Conservation (phyloP, 2,113 vertebrate species). For the Gymnogyps californianus region DNA sequence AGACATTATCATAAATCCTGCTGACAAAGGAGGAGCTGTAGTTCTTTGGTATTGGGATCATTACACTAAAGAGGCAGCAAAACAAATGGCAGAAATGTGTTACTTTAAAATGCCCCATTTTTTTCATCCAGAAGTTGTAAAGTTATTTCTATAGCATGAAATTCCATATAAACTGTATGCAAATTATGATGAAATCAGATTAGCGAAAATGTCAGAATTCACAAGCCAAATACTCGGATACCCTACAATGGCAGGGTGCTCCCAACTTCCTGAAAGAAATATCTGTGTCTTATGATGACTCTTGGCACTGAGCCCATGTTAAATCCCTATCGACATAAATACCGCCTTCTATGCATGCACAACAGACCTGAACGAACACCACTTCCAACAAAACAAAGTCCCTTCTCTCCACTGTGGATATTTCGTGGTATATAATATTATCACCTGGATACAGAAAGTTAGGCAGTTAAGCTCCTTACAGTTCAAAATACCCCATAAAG, state of each 20-base stretch:
- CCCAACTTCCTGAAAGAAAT: background rate
- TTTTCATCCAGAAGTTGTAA: background rate
- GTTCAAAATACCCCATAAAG: conserved; percentile 38
- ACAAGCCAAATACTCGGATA: background rate
- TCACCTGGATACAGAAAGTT: conserved; percentile 2
- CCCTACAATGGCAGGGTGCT: background rate
- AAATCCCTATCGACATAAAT: background rate
- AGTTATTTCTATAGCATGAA: conserved; percentile 3
- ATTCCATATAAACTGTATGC: background rate
- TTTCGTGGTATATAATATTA: background rate
- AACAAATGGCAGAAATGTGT: conserved; percentile 35
- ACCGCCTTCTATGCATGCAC: background rate
- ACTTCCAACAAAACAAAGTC: conserved; percentile 7
- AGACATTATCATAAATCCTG: conserved; percentile 70
- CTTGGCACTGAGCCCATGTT: background rate
- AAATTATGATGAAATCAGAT: background rate
- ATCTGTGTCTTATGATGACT: background rate
- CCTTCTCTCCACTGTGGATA: background rate
- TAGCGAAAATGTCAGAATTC: conserved; percentile 17
- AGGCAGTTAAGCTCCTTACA: conserved; percentile 27
- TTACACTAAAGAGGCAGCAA: conserved; percentile 50
- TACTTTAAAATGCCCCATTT: background rate
- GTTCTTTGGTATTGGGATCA: conserved; percentile 40
- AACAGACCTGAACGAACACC: background rate
- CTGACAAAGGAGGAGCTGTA: conserved; percentile 58